Evolutionary conservation across 2,888 invertebrate species (phyloP).

Genomic region (Cyrtodaria siliqua): DNA sequence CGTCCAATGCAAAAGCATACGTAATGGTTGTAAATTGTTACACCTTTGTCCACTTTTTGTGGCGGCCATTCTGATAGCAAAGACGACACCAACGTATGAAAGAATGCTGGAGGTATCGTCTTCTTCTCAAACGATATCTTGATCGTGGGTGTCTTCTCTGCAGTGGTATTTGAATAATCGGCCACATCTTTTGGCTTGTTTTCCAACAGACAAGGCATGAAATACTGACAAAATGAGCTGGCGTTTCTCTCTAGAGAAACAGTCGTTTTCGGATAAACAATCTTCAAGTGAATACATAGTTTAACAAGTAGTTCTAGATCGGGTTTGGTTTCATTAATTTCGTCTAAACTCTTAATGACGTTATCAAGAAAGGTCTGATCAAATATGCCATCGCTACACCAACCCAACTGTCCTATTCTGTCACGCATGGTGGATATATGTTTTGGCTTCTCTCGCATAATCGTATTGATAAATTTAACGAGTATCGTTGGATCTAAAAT

Average conservation of each 20-base stretch:
- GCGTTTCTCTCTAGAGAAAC: too few relatives aligned
- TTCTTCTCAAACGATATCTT: not conserved
- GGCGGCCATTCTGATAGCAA: not conserved
- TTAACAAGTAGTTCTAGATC: not conserved
- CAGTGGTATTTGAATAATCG: too few relatives aligned
- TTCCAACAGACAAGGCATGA: slow-evolving; percentile 13
- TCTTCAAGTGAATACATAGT: slow-evolving; percentile 5
- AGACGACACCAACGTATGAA: slow-evolving; percentile 3
- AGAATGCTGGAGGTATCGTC: slow-evolving; percentile 5
- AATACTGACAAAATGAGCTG: too few relatives aligned
- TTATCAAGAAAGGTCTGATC: slow-evolving; percentile 7
- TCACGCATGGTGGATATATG: not conserved
- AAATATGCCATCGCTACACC: slow-evolving; percentile 9
- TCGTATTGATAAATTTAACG: slow-evolving; percentile 26
- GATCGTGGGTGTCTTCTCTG: slow-evolving; percentile 4
- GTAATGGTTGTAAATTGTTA: too few relatives aligned
- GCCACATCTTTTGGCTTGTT: not conserved
- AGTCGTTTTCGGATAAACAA: not conserved
- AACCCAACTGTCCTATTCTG: not conserved
- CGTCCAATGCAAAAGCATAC: too few relatives aligned
- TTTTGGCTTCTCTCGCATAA: slow-evolving; percentile 2
- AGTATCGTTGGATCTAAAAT: slow-evolving; percentile 31
- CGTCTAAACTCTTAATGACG: too few relatives aligned
- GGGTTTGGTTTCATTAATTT: too few relatives aligned
- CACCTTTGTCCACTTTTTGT: too few relatives aligned